Evolutionary conservation across 2,888 invertebrate species (phyloP).

Genomic region (Melieria crassipennis): DNA sequence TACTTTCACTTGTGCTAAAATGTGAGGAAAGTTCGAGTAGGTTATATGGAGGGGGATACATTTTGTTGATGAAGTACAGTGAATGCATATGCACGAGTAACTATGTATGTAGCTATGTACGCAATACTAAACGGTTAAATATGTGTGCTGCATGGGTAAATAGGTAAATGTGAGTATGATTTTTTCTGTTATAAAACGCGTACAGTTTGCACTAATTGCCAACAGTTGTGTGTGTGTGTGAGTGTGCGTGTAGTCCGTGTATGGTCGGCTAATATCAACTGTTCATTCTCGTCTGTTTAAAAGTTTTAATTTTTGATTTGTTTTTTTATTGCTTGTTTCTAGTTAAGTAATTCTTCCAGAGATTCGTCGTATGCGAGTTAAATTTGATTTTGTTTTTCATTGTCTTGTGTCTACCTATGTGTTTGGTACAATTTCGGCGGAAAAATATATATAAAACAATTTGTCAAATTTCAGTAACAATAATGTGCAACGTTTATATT

Average conservation of each 20-base stretch:
- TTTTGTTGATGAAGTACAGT: constrained; percentile 2
- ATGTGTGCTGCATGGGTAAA: constrained; percentile 18
- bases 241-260: constrained; percentile 25
- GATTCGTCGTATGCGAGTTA: no score
- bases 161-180: constrained; percentile 5
- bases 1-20: neutral
- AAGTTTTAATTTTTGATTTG: constrained; percentile 40
- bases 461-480: no score
- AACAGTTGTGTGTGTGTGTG: constrained; percentile 1
- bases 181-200: constrained; percentile 4
- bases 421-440: no score
- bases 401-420: no score
- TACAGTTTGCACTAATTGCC: constrained; percentile 6
- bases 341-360: constrained; percentile 1
- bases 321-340: constrained; percentile 36
- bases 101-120: constrained; percentile 38
- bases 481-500: no score
- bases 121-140: constrained; percentile 45
- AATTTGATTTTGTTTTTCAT: no score
- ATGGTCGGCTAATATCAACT: no score
- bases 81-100: constrained; percentile 21
- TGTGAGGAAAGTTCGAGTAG: neutral
- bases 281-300: neutral
- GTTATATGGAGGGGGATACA: neutral
- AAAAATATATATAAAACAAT: no score